Evolutionary conservation across 2,113 vertebrate species (phyloP).

Genomic region (Neomonachus schauinslandi): DNA sequence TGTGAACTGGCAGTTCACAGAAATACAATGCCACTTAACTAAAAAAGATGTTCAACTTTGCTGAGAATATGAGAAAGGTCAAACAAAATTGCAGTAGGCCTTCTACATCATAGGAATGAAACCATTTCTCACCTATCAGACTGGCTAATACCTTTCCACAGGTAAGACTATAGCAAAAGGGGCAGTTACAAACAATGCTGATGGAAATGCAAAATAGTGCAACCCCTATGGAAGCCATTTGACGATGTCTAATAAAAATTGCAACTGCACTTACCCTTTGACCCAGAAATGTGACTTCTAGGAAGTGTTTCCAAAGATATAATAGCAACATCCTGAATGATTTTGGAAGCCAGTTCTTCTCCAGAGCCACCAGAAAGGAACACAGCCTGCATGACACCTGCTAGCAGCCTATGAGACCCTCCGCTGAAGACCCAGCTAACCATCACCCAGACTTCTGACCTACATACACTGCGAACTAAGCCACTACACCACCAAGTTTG

Average conservation of each 20-base stretch:
- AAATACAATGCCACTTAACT: background rate
- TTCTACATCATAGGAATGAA: background rate
- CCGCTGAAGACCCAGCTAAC: background rate
- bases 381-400: background rate
- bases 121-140: background rate
- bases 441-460: background rate
- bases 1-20: background rate
- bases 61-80: background rate
- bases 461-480: background rate
- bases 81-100: background rate
- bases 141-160: background rate
- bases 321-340: background rate
- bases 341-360: background rate
- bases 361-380: conserved; percentile 5
- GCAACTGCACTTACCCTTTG: conserved; percentile 6
- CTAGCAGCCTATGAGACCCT: conserved; percentile 1
- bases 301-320: conserved; percentile 43
- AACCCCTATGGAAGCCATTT: background rate
- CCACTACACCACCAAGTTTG: background rate
- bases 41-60: background rate
- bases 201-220: background rate
- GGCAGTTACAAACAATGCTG: background rate
- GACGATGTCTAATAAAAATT: conserved; percentile 34
- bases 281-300: conserved; percentile 30
- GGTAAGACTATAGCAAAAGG: background rate